These are phyloP conservation scores for Acestrorhynchus altus DNA, from an alignment of 2,797 vertebrate genomes.

Conservation along the genomic window DNA sequence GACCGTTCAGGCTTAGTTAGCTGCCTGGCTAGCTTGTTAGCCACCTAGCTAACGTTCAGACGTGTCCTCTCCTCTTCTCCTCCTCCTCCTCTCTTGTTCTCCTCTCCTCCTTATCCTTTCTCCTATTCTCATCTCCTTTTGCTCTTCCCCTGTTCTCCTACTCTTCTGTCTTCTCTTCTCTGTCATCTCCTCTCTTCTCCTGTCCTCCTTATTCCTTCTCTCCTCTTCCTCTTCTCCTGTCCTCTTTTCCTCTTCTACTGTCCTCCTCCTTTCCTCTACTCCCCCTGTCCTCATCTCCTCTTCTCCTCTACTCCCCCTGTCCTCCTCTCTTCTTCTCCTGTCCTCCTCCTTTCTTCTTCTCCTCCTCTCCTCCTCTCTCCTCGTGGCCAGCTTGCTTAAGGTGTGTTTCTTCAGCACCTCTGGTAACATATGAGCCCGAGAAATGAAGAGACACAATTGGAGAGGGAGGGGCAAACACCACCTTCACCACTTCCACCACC, in stretches of 20 bases:
- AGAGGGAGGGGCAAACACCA: slow-evolving; percentile 61
- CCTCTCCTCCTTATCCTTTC: too few species aligned
- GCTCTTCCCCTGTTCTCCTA: too few species aligned
- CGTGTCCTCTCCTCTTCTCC: neutral
- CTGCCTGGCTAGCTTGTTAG: neutral
- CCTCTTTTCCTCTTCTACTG: neutral
- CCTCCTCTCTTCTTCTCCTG: neutral
- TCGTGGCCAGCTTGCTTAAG: neutral
- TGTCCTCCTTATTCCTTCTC: too few species aligned
- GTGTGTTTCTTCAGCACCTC: neutral
- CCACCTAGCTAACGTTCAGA: neutral
- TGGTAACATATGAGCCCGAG: neutral
- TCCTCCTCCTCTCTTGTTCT: too few species aligned
- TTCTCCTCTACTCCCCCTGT: too few species aligned
- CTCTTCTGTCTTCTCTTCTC: neutral
- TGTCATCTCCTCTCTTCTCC: neutral
- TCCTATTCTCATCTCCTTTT: too few species aligned
- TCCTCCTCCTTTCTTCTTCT: neutral
- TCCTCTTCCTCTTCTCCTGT: neutral
- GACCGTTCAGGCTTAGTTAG: neutral
- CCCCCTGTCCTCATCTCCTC: neutral
- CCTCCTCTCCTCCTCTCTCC: neutral
- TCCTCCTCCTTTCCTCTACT: too few species aligned
- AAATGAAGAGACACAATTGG: slow-evolving; percentile 76
- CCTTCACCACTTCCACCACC: slow-evolving; percentile 54